Conservation (phyloP, 2,888 invertebrate genomes). For the Limnephilus marmoratus region DNA sequence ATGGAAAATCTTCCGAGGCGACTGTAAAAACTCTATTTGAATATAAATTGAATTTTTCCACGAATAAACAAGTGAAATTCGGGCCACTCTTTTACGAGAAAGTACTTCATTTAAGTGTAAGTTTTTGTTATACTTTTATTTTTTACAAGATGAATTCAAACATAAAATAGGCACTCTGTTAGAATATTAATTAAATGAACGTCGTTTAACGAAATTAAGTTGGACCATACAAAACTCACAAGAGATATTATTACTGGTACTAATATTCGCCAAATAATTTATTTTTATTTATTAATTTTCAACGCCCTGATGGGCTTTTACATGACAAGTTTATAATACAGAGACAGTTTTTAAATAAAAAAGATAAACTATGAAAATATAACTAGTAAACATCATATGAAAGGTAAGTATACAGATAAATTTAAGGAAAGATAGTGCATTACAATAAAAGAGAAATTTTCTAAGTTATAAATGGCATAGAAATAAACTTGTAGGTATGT, state of each 20-base stretch:
- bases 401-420: too few species aligned
- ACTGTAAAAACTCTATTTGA: constrained; percentile 40
- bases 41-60: constrained; percentile 26
- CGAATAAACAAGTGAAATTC: constrained; percentile 17
- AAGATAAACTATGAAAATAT: too few species aligned
- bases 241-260: not conserved
- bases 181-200: not conserved
- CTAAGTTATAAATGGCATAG: too few species aligned
- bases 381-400: too few species aligned
- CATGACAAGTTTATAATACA: too few species aligned
- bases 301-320: too few species aligned
- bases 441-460: too few species aligned
- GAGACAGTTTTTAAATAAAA: too few species aligned
- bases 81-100: constrained; percentile 6
- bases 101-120: constrained; percentile 3
- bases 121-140: not conserved
- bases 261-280: too few species aligned
- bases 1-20: not conserved
- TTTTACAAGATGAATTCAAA: not conserved
- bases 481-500: too few species aligned
- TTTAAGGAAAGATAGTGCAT: too few species aligned
- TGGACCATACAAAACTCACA: not conserved
- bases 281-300: too few species aligned
- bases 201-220: not conserved
- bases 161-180: not conserved